phyloP scores from a whole-genome alignment of 2,888 invertebrate species.

The Callyntrura sp. region DNA sequence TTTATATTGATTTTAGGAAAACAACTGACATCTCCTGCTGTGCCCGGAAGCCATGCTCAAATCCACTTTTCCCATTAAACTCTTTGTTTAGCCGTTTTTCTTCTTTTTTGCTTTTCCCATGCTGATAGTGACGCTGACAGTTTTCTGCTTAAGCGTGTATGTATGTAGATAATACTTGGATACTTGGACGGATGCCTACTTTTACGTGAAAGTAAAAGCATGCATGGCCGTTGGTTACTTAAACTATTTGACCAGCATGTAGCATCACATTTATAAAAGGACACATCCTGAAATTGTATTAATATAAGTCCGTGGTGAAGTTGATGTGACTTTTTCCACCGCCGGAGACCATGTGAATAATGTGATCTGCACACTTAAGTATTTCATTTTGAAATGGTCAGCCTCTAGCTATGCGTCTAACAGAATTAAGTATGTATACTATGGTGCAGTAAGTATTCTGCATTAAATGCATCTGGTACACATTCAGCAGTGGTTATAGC shows the following conservation, averaged over 20 bases:
- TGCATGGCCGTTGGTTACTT: conserved; percentile 49
- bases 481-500: too few relatives aligned
- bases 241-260: conserved; percentile 22
- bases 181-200: too few relatives aligned
- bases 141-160: conserved; percentile 22
- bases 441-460: background rate
- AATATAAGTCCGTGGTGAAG: background rate
- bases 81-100: conserved; percentile 83
- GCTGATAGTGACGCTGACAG: conserved; percentile 73
- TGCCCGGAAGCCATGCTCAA: conserved; percentile 84
- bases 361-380: conserved; percentile 50
- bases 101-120: conserved; percentile 66
- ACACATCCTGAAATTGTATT: background rate
- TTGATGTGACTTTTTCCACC: conserved; percentile 59
- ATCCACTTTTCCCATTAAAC: conserved; percentile 84
- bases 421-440: too few relatives aligned
- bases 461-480: background rate
- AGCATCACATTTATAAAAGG: background rate
- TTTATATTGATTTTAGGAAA: conserved; percentile 81
- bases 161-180: background rate
- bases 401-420: background rate
- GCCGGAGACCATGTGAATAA: conserved; percentile 71
- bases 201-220: conserved; percentile 32
- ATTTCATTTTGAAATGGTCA: background rate
- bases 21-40: conserved; percentile 83